phyloP scores from a whole-genome alignment of 1,140 invertebrate genomes.

The Phymastichus coffea region DNA sequence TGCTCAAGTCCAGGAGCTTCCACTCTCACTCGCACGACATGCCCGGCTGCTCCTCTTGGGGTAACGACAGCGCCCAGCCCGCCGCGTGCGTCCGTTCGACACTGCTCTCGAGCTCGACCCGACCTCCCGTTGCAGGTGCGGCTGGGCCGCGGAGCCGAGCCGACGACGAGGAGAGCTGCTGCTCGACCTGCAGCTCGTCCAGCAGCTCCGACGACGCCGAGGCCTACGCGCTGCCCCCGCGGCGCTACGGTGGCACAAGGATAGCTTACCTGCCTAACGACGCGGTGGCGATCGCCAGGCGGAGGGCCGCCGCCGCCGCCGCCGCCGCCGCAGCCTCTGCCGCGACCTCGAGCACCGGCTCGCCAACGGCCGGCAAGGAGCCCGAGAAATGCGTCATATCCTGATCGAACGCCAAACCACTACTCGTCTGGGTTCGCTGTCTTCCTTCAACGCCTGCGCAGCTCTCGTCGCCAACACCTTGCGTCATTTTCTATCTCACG shows the following conservation, averaged over 20 bases:
- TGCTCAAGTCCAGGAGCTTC: slow-evolving; percentile 49
- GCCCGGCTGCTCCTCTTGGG: slow-evolving; percentile 52
- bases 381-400: slow-evolving; percentile 51
- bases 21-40: slow-evolving; percentile 51
- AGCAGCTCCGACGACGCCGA: slow-evolving; percentile 81
- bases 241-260: slow-evolving; percentile 79
- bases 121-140: no score
- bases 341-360: slow-evolving; percentile 29
- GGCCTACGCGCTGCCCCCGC: slow-evolving; percentile 77
- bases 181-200: slow-evolving; percentile 84
- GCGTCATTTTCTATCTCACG: no score
- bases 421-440: no score
- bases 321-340: slow-evolving; percentile 27
- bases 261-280: slow-evolving; percentile 90
- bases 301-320: slow-evolving; percentile 59
- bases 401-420: slow-evolving; percentile 44
- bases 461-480: no score
- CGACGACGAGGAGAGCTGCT: slow-evolving; percentile 75
- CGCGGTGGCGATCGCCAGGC: slow-evolving; percentile 74
- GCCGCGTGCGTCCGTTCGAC: no score
- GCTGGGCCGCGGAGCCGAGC: slow-evolving; percentile 44
- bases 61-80: no score
- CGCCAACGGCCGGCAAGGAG: slow-evolving; percentile 39
- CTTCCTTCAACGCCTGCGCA: no score
- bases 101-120: no score